Percentiles rank a stretch among this genome's conserved stretches.
Evolutionary conservation across 2,113 vertebrate species (phyloP).

Genomic region (Phoxinus phoxinus): DNA sequence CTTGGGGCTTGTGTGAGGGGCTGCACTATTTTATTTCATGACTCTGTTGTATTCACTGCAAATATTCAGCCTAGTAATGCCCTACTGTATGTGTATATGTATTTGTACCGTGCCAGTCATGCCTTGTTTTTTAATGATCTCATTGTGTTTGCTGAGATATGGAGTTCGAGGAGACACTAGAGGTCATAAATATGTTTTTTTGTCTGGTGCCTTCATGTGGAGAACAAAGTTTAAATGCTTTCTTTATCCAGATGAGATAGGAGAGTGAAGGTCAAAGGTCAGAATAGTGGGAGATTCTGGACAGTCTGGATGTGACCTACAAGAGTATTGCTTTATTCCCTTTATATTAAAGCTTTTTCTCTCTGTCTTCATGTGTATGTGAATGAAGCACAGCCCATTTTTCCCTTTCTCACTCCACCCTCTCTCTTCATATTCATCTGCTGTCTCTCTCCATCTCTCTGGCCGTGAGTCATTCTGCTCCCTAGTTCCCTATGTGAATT

Average conservation of each 20-base stretch:
- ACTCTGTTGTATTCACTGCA: background rate
- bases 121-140: background rate
- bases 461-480: background rate
- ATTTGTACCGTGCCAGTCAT: background rate
- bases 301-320: background rate
- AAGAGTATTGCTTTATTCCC: background rate
- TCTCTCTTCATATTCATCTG: background rate
- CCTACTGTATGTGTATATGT: background rate
- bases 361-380: background rate
- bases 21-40: slow-evolving; percentile 16
- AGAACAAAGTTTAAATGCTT: background rate
- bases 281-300: background rate
- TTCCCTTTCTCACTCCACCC: background rate
- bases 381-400: slow-evolving; percentile 4
- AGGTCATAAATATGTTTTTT: background rate
- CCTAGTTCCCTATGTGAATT: background rate
- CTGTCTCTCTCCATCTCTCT: background rate
- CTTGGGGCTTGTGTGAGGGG: background rate
- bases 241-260: background rate
- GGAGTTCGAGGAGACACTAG: background rate
- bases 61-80: slow-evolving; percentile 19
- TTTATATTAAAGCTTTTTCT: background rate
- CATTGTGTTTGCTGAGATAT: background rate
- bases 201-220: background rate
- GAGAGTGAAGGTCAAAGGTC: background rate